These are phyloP conservation scores for Euwallacea fornicatus DNA, from an alignment of 1,140 invertebrate species.

Conservation along the genomic window DNA sequence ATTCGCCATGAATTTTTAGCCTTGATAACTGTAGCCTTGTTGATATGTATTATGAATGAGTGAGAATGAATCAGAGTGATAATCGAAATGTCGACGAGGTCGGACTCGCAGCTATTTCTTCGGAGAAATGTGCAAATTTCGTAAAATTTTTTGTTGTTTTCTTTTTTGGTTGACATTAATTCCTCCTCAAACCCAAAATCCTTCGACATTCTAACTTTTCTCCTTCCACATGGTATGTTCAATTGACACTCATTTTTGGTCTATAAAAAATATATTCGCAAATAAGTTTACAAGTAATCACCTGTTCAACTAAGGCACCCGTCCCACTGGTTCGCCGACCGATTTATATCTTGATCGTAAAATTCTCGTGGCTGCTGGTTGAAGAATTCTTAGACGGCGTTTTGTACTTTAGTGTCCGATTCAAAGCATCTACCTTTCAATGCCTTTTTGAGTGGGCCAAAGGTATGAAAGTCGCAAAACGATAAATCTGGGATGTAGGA, in stretches of 20 bases:
- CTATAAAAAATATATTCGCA: not conserved
- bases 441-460: conserved; percentile 34
- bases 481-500: conserved; percentile 44
- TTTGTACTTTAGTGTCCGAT: conserved; percentile 6
- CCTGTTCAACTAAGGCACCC: not conserved
- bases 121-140: too few species aligned
- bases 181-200: too few species aligned
- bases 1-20: not conserved
- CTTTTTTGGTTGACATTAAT: too few species aligned
- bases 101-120: too few species aligned
- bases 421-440: conserved; percentile 8
- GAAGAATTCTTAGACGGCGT: conserved; percentile 7
- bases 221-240: not conserved
- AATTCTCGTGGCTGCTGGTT: not conserved
- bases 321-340: not conserved
- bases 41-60: too few species aligned
- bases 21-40: too few species aligned
- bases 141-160: too few species aligned
- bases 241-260: not conserved
- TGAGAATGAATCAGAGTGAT: too few species aligned
- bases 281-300: not conserved
- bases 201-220: too few species aligned
- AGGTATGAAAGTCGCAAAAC: conserved; percentile 41
- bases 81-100: too few species aligned
- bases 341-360: not conserved